Percentiles rank a stretch among this genome's conserved stretches.
Evolutionary conservation across 2,113 vertebrate genomes (phyloP).

Genomic region (Gavia stellata): DNA sequence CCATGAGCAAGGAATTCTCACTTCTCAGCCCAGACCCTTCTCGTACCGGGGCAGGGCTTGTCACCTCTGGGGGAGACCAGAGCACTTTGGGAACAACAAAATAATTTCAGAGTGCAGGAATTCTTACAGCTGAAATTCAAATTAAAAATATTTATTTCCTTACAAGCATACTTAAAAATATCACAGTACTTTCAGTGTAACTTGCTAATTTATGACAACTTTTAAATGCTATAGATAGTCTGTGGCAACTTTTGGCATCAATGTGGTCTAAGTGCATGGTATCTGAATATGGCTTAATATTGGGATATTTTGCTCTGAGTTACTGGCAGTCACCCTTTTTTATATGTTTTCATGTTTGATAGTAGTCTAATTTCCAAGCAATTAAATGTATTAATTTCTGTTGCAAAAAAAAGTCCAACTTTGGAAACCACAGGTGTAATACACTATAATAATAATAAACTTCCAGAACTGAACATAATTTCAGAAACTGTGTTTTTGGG

Average conservation of each 20-base stretch:
- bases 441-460: neutral
- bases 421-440: neutral
- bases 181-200: neutral
- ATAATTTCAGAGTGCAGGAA: neutral
- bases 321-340: neutral
- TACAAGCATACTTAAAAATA: neutral
- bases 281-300: neutral
- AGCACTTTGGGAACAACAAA: neutral
- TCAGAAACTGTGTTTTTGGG: neutral
- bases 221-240: neutral
- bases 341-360: neutral
- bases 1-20: neutral
- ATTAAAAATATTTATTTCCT: neutral
- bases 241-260: neutral
- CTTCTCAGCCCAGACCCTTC: neutral
- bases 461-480: neutral
- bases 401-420: neutral
- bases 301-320: neutral
- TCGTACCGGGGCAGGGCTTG: neutral
- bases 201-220: neutral
- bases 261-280: neutral
- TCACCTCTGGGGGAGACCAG: accelerated
- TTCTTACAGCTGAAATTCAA: neutral
- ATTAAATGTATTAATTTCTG: neutral
- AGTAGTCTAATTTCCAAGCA: neutral